Base-by-base conservation (phyloP, 2,113 vertebrate species). In the Vanacampus margaritifer region DNA sequence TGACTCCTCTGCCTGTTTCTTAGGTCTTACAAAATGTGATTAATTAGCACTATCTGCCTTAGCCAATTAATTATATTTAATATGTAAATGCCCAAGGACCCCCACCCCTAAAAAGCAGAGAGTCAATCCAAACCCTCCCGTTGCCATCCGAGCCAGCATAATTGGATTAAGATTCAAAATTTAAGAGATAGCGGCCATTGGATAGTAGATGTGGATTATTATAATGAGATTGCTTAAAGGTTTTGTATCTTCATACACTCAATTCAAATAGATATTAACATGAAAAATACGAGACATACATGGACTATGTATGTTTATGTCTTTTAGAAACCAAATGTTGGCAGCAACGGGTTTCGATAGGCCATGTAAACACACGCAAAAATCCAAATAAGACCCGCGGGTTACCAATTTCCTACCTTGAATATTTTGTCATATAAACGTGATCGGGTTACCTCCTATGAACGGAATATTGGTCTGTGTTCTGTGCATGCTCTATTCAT, bases 31-130 rank as follows among this genome's bases (percentile, higher is more conserved):
- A 75, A 62, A 83, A 86, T 65, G 82, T 82, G 73, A 85, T 81
- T 80, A 84, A 80, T 76, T 84, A 84, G 84, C 79, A 65, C 79
- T 65, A 81, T 76, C 72, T 74, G 68, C 71, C 65, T 64, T 43
- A 41, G 74, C 67, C 28, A 74, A 76, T 83, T 90, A 79, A 88
- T 86, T 87, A 86, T 72, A 84, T 84, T 83, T 76, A 86, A 80
- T 74, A 71, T 76, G 69, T 83, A 78, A 86, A 89, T 79, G 86
- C 51, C 57, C 71, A 67, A 62, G 23, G 6, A 62, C 23, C 28
- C 28, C 28, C 28, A 32, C 28, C 28, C 28, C 28, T 4, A 2
- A 32, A 32, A 32, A 32, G 4, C 74, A 68, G 67, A 62, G 76
- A 65, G 54, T 75, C 43, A 46, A 48, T 46, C 43, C 72, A 67